Evolutionary conservation across 1,140 invertebrate species (phyloP).

Genomic region (Pseudomyrmex sp.): DNA sequence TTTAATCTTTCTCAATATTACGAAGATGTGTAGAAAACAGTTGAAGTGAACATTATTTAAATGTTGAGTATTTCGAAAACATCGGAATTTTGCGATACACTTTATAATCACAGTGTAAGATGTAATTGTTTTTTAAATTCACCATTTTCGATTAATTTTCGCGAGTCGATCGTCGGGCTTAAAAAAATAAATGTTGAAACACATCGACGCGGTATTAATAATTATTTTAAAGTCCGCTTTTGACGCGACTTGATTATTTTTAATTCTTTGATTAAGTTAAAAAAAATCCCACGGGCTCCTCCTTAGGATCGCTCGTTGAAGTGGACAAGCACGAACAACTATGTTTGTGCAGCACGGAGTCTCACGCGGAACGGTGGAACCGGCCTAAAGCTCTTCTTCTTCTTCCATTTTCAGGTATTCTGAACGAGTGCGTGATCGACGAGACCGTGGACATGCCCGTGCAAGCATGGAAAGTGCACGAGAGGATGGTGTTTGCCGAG

Average conservation of each 20-base stretch:
- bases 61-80: no score
- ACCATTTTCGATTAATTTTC: no score
- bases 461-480: constrained; percentile 74
- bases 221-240: background rate
- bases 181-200: constrained; percentile 1
- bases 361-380: constrained; percentile 1
- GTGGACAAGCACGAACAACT: background rate
- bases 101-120: no score
- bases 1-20: no score
- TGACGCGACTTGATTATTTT: background rate
- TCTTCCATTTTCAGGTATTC: constrained; percentile 74
- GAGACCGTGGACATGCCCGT: constrained; percentile 76
- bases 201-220: background rate
- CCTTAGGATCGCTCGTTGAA: background rate
- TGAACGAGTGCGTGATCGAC: constrained; percentile 14
- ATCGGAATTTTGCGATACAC: no score
- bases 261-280: background rate
- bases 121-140: no score
- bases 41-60: no score
- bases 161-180: background rate
- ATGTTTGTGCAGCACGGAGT: constrained; percentile 40
- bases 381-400: constrained; percentile 58
- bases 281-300: background rate
- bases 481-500: constrained; percentile 73
- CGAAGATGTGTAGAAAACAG: no score